Base-by-base conservation (phyloP, 1,140 invertebrate genomes). In the Cyclargus thomasi region DNA sequence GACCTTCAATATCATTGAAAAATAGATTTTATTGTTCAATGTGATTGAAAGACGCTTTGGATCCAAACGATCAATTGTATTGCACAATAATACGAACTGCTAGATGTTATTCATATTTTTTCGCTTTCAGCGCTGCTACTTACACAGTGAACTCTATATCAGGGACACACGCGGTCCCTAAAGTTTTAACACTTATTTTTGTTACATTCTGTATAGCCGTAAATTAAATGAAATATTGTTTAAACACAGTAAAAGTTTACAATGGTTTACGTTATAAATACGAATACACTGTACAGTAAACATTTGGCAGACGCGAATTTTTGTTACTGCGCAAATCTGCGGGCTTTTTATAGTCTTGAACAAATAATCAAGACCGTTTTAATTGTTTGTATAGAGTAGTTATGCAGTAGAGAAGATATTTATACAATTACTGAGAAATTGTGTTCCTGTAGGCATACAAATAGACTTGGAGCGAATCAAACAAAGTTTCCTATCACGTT, bases 351-450 rank as follows among this genome's bases (percentile, higher is more conserved):
- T 70, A 67, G 74, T 74, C 74, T 76, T 71, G 64, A 47, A 71
- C 66, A 79, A 79, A 79, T 70, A 77, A 79, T 76, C 74, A 72
- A 71, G 65, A 21, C 8, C 74, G 67, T 73, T 78, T 78, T 80
- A 78, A 79, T 79, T 77, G 77, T 76, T 74, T 62, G 63, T 62
- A 73, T 59, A 70, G 69, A 68, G 53, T 47, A 74, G 36, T 64
- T 63, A 67, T 57, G 59, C 17, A 62, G 6, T 59, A 18, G 18
- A 59, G 55, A 10, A 59, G 17, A 20, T 47, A 47, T 16, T 14
- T 47, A 47, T 14, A 47, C 1, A n/a, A 47, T 47, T 16, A 14
- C 29, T 8, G 23, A 6, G 2, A 8, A 29, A 29, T 29, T 29
- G 5, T 29, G 8, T 29, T 7, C 5, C 29, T 29, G 1, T 6